A percentile compares a stretch with the other conserved stretches of the same genome.
Evolutionary conservation across 2,888 invertebrate species (phyloP).

Genomic region (Anticlea derivata): DNA sequence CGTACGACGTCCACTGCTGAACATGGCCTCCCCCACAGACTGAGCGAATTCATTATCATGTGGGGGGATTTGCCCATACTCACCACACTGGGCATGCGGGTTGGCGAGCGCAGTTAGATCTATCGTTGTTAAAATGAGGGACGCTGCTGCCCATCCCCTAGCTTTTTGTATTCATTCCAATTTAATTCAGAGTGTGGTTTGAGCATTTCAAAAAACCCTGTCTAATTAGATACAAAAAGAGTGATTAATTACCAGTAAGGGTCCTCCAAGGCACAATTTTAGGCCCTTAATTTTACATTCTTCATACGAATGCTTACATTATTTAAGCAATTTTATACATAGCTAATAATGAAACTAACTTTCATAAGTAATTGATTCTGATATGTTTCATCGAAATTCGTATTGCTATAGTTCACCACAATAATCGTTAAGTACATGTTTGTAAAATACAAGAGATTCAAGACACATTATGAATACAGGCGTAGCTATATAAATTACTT

Average conservation of each 20-base stretch:
- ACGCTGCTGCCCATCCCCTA: no score
- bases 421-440: conserved; percentile 11
- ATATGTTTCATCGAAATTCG: conserved; percentile 28
- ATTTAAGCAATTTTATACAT: conserved; percentile 1
- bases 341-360: background rate
- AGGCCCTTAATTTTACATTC: conserved; percentile 41
- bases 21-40: no score
- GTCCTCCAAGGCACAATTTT: conserved; percentile 52
- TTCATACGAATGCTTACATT: conserved; percentile 5
- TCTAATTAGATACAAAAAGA: conserved; percentile 18
- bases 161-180: no score
- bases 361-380: conserved; percentile 11
- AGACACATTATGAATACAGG: conserved; percentile 37
- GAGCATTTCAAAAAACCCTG: no score
- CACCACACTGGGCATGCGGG: no score
- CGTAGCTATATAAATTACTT: background rate
- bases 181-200: no score
- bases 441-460: conserved; percentile 40
- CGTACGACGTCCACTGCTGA: no score
- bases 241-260: conserved; percentile 17
- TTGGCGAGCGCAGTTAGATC: no score
- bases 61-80: no score
- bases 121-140: no score
- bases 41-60: no score
- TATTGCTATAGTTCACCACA: conserved; percentile 7